A percentile compares a stretch with the other conserved stretches of the same genome.
These are phyloP conservation scores for Melieria picta DNA, from an alignment of 2,888 invertebrate genomes.

Conservation along the genomic window DNA sequence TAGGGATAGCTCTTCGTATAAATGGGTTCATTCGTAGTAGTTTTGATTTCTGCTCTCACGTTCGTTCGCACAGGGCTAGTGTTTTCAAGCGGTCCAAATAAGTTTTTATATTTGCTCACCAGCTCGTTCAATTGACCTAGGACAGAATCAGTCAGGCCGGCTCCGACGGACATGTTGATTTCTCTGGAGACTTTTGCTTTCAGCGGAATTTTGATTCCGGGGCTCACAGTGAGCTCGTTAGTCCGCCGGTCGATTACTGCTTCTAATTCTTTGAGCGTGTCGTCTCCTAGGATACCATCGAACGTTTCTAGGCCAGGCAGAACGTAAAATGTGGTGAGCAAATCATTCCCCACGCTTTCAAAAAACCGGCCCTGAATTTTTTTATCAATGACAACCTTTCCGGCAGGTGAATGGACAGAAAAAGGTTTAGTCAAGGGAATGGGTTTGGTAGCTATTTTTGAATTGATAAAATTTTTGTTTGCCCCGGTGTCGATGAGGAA, in stretches of 20 bases:
- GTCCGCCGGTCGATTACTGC: constrained; percentile 38
- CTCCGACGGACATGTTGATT: neutral
- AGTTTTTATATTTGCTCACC: constrained; percentile 25
- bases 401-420: neutral
- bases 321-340: constrained; percentile 31
- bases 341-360: constrained; percentile 18
- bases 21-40: constrained; percentile 36
- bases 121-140: neutral
- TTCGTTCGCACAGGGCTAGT: constrained; percentile 14
- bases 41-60: constrained; percentile 55
- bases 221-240: constrained; percentile 18
- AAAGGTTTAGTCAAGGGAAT: neutral
- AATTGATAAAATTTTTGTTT: constrained; percentile 21
- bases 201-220: neutral
- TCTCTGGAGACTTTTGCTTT: constrained; percentile 8
- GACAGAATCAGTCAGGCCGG: neutral
- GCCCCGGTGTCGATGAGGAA: neutral
- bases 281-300: constrained; percentile 36
- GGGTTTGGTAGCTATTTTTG: neutral
- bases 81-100: constrained; percentile 14
- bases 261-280: constrained; percentile 35
- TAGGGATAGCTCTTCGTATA: constrained; percentile 56
- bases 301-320: constrained; percentile 32
- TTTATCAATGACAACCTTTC: neutral
- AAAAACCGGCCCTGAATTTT: neutral